Conservation (phyloP, 1,140 invertebrate genomes). For the Apis cerana region DNA sequence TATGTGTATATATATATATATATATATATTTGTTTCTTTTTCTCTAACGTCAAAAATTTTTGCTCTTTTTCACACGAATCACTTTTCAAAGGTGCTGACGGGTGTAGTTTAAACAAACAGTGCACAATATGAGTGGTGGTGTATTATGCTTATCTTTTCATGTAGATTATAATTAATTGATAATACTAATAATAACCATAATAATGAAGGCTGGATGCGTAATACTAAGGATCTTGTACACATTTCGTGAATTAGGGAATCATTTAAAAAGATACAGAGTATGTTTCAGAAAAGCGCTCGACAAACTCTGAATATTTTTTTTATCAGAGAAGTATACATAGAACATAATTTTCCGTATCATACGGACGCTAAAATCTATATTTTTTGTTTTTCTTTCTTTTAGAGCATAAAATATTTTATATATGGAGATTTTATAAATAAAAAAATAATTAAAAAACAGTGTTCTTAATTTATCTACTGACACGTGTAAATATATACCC, state of each 20-base stretch:
- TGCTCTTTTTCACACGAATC: slow-evolving; percentile 43
- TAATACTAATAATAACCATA: slow-evolving; percentile 57
- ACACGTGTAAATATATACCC: slow-evolving; percentile 29
- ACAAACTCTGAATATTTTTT: slow-evolving; percentile 43
- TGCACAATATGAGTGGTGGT: slow-evolving; percentile 65
- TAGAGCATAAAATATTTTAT: slow-evolving; percentile 25
- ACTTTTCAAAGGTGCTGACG: slow-evolving; percentile 54
- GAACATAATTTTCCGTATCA: slow-evolving; percentile 27
- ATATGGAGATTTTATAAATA: slow-evolving; percentile 37
- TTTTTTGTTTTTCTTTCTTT: slow-evolving; percentile 3
- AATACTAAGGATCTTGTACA: slow-evolving; percentile 65
- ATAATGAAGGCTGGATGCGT: slow-evolving; percentile 63
- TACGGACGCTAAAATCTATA: slow-evolving; percentile 26
- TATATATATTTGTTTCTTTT: slow-evolving; percentile 1
- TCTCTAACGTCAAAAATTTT: slow-evolving; percentile 34
- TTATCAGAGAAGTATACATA: slow-evolving; percentile 42
- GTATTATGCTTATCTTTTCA: slow-evolving; percentile 60
- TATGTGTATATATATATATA: slow-evolving; percentile 30
- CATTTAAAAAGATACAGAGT: slow-evolving; percentile 60
- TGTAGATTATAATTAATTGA: slow-evolving; percentile 65
- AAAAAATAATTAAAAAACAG: slow-evolving; percentile 60
- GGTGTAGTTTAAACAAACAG: slow-evolving; percentile 62
- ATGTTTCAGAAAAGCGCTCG: slow-evolving; percentile 58
- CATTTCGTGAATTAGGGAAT: slow-evolving; percentile 47
- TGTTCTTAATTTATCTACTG: slow-evolving; percentile 40